Conservation (phyloP, 2,113 vertebrate genomes). For the Anoplopoma fimbria region DNA sequence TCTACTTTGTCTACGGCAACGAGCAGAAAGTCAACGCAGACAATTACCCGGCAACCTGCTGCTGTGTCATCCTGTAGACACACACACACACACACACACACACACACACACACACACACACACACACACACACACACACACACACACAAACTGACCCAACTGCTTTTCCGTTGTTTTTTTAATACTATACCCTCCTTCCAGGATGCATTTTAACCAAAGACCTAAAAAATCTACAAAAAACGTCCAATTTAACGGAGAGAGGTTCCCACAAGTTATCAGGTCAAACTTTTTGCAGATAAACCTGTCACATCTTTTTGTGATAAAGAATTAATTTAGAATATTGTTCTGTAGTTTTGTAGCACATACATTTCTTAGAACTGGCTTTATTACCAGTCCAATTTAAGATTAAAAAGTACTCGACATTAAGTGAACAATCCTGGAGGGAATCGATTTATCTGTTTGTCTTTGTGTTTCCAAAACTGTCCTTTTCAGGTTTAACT, state of each 20-base stretch:
- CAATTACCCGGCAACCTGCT: slow-evolving; percentile 84
- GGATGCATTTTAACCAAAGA: not conserved
- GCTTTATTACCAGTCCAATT: not conserved
- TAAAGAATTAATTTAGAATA: not conserved
- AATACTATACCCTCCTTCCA: not conserved
- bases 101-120: not conserved
- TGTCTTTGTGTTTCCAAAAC: not conserved
- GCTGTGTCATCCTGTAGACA: slow-evolving; percentile 78
- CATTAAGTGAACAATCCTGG: not conserved
- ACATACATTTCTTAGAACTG: not conserved
- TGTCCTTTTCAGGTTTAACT: not conserved
- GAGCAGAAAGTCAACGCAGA: slow-evolving; percentile 78
- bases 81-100: not conserved
- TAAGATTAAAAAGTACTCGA: too few species aligned
- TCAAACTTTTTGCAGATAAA: not conserved
- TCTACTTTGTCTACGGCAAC: slow-evolving; percentile 84
- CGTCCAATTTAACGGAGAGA: not conserved
- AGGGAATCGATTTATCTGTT: not conserved
- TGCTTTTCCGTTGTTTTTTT: not conserved
- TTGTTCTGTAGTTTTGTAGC: too few species aligned
- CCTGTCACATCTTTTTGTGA: not conserved
- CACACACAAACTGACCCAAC: not conserved
- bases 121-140: slow-evolving; percentile 2
- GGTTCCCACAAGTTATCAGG: not conserved
- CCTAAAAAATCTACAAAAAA: not conserved